These are phyloP conservation scores for Siderastrea siderea DNA, from an alignment of 92 coral and sea anemone species.

Conservation along the genomic window DNA sequence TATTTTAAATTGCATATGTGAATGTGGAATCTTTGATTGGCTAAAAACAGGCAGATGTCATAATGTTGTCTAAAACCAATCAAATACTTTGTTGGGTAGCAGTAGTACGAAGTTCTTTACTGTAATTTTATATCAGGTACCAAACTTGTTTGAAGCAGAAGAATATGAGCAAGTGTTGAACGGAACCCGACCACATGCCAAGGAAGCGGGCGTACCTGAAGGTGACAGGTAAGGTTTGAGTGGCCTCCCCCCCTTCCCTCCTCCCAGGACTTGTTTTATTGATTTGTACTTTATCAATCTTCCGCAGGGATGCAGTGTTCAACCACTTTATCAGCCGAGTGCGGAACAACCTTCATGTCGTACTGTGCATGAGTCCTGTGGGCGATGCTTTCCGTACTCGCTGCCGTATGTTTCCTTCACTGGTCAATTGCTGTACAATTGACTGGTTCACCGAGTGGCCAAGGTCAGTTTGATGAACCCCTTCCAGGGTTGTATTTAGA, in stretches of 20 bases:
- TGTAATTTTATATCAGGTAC: slow-evolving; percentile 73
- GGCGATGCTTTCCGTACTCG: slow-evolving; percentile 99
- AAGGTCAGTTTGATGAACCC: slow-evolving; percentile 59
- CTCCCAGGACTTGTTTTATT: background rate
- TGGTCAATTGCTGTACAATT: slow-evolving; percentile 97
- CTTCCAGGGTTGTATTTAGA: too few relatives aligned
- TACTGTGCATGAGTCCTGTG: slow-evolving; percentile 98
- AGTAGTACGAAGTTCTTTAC: background rate
- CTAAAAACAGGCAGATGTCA: too few relatives aligned
- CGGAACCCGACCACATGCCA: slow-evolving; percentile 96
- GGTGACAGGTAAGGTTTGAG: slow-evolving; percentile 82
- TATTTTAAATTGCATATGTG: too few relatives aligned
- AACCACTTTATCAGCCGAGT: slow-evolving; percentile 95
- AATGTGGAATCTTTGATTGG: too few relatives aligned
- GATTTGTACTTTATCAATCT: background rate
- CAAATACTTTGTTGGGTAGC: too few relatives aligned
- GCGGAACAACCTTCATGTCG: slow-evolving; percentile 97
- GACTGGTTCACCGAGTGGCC: slow-evolving; percentile 99
- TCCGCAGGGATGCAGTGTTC: slow-evolving; percentile 88
- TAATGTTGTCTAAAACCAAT: too few relatives aligned
- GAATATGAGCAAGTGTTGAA: slow-evolving; percentile 95
- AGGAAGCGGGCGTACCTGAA: slow-evolving; percentile 98
- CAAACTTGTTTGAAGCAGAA: slow-evolving; percentile 97
- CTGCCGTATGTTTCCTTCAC: slow-evolving; percentile 98
- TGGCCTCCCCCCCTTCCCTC: background rate